Evolutionary conservation across 2,797 vertebrate genomes (phyloP), one percentile per base, ranked within the genome.

Genomic region (Crax fasciolata): DNA sequence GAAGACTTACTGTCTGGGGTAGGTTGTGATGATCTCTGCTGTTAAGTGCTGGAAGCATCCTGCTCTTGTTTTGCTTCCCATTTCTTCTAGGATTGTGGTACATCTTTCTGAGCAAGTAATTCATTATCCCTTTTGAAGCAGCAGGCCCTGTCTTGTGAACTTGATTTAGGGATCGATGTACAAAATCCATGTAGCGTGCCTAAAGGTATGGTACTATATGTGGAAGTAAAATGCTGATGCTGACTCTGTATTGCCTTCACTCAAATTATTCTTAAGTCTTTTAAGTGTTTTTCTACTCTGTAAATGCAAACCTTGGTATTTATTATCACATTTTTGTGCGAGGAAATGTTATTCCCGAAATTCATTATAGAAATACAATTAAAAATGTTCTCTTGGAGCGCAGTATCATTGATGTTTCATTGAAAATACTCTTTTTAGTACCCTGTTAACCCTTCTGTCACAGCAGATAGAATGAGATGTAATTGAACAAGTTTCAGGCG

Each of bases 121-220:
- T n/a, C 3, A 2, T 19, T 10, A 19, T 17, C n/a, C 16, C 10
- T 54, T 46, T 61, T 7, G 19, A 49, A 55, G 17, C 2, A 24
- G 23, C 3, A 15, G 38, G 65, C 28, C 28, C 38, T 6, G 1
- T 27, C 19, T 20, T 21, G 27, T 19, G 18, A 14, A 8, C 61
- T 18, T 17, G 23, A 17, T 21, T 16, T 8, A 8, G 35, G 17
- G 16, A 6, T 51, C 2, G 0, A 11, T 2, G 9, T 25, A 14
- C 62, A 44, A 5, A 49, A 25, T 3, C 0, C 58, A 0, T 1
- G 0, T 2, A 9, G 59, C 0, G 0, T 46, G 21, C 30, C 46
- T 9, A 0, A 0, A 4, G 11, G 8, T 30, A 59, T 65, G 46
- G 6, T 6, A 13, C 30, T 10, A 10, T 9, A 4, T 9, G 13